Conservation (phyloP, 2,113 vertebrate genomes). For the Rhinopomastus cyanomelas region DNA sequence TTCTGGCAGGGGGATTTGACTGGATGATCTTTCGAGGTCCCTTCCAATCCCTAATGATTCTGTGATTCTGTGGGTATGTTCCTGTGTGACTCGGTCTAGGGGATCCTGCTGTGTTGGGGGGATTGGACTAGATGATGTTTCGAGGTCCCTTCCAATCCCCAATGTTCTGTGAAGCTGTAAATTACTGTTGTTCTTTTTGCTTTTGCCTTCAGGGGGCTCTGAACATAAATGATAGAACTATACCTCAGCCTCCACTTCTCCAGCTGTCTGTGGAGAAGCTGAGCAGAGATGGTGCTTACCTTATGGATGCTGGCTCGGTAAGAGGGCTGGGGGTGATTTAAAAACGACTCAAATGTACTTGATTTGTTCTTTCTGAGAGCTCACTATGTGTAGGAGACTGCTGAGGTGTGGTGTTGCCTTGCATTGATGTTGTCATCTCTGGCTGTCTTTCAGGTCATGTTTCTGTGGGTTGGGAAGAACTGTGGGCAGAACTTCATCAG, state of each 20-base stretch:
- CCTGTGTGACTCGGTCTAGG: too few species aligned
- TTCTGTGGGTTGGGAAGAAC: conserved; percentile 91
- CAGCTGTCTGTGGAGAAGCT: conserved; percentile 95
- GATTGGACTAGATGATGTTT: too few species aligned
- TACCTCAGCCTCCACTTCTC: conserved; percentile 90
- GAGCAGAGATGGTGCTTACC: conserved; percentile 89
- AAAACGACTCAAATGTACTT: not conserved
- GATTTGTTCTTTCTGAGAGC: not conserved
- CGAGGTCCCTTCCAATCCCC: too few species aligned
- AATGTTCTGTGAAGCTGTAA: too few species aligned
- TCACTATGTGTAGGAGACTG: not conserved
- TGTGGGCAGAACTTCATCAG: conserved; percentile 86
- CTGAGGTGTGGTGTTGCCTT: not conserved
- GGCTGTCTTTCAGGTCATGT: conserved; percentile 80
- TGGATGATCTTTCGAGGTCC: too few species aligned
- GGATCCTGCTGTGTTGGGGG: too few species aligned
- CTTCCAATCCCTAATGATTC: too few species aligned
- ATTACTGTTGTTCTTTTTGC: not conserved
- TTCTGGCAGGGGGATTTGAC: too few species aligned
- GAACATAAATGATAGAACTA: conserved; percentile 86
- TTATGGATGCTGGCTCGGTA: conserved; percentile 93
- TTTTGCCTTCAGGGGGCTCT: conserved; percentile 83
- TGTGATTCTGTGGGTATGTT: too few species aligned
- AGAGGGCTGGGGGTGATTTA: not conserved
- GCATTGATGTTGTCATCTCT: not conserved